Evolutionary conservation across 2,113 vertebrate species (phyloP).

Genomic region (Catharus minimus): DNA sequence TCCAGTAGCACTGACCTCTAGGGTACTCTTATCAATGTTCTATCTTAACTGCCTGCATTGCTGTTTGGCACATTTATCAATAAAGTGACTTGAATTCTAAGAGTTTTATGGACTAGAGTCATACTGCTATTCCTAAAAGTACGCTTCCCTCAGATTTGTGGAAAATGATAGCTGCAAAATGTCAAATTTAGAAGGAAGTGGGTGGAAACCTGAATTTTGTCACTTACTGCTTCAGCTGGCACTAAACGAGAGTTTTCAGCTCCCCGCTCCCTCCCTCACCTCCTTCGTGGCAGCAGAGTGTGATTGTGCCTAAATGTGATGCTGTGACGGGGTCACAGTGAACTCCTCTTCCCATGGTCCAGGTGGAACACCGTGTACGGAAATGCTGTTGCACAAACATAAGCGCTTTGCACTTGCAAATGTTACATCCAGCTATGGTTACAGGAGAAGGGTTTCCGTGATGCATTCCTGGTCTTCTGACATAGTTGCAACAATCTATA

Average conservation of each 20-base stretch:
- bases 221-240: slow-evolving; percentile 48
- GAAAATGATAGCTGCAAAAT: slow-evolving; percentile 40
- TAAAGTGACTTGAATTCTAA: not conserved
- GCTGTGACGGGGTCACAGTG: not conserved
- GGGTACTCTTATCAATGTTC: fast-evolving
- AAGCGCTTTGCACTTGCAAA: not conserved
- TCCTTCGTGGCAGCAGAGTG: slow-evolving; percentile 32
- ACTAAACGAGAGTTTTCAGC: not conserved
- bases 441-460: slow-evolving; percentile 53
- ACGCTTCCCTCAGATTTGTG: not conserved
- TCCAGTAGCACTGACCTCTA: not conserved
- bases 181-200: slow-evolving; percentile 61
- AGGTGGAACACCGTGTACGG: slow-evolving; percentile 52
- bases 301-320: slow-evolving; percentile 51
- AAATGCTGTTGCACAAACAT: slow-evolving; percentile 55
- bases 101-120: not conserved
- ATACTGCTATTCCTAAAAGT: not conserved
- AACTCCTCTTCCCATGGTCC: not conserved
- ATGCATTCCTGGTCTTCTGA: slow-evolving; percentile 55
- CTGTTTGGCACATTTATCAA: not conserved
- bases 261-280: slow-evolving; percentile 24
- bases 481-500: slow-evolving; percentile 41
- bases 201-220: slow-evolving; percentile 55
- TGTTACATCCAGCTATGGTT: not conserved
- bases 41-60: not conserved